phyloP scores from a whole-genome alignment of 2,113 vertebrate species.

The Smithornis capensis region DNA sequence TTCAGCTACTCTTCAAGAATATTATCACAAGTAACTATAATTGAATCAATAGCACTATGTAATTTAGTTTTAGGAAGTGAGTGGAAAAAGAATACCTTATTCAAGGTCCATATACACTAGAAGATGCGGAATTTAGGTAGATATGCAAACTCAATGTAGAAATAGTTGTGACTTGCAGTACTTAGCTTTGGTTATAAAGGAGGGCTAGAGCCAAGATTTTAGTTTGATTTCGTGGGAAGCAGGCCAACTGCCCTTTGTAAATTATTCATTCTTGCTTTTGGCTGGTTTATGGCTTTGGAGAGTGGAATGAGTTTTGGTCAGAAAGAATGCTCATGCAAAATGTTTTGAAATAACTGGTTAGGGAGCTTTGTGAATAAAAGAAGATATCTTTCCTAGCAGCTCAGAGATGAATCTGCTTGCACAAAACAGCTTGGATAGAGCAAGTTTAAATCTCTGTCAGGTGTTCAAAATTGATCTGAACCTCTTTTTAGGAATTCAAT shows the following conservation, averaged over 20 bases:
- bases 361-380: constrained; percentile 30
- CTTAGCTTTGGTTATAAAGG: not conserved
- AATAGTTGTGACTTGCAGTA: not conserved
- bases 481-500: not conserved
- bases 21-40: not conserved
- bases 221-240: not conserved
- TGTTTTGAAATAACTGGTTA: constrained; percentile 3
- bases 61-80: not conserved
- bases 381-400: not conserved
- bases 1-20: not conserved
- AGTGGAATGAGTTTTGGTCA: not conserved
- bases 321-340: not conserved
- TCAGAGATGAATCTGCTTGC: not conserved
- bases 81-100: not conserved
- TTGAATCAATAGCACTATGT: not conserved
- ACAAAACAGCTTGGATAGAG: not conserved
- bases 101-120: not conserved
- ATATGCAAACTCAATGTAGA: not conserved
- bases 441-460: not conserved
- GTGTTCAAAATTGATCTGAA: constrained; percentile 16
- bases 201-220: not conserved
- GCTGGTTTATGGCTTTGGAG: constrained; percentile 10
- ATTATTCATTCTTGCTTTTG: constrained; percentile 36
- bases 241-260: constrained; percentile 8
- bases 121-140: not conserved